Percentiles rank a stretch among this genome's conserved stretches.
These are phyloP conservation scores for Oryzias sinensis DNA, from an alignment of 2,797 vertebrate genomes.

Conservation along the genomic window DNA sequence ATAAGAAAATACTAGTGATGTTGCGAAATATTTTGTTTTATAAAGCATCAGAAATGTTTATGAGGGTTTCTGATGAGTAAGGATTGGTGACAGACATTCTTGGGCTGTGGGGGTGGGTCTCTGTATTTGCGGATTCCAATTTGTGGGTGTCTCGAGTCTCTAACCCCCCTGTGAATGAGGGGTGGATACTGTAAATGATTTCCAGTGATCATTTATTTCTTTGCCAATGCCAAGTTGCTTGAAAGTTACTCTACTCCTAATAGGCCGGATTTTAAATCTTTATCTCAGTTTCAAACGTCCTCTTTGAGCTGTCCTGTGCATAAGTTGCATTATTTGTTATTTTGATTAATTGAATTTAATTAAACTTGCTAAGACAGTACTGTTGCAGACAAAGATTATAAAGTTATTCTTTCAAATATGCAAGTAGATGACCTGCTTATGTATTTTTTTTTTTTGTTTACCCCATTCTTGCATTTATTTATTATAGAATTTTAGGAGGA, in stretches of 20 bases:
- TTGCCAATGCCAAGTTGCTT: background rate
- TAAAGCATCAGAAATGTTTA: too few relatives aligned
- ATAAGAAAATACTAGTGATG: too few relatives aligned
- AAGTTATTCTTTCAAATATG: background rate
- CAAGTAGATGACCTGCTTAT: constrained; percentile 3
- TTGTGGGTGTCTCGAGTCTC: too few relatives aligned
- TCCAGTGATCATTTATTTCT: background rate
- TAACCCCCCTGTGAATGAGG: too few relatives aligned
- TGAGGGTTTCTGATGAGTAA: too few relatives aligned
- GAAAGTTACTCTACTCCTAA: background rate
- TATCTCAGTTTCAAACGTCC: constrained; percentile 11
- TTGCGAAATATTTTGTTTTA: too few relatives aligned
- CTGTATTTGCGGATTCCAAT: too few relatives aligned
- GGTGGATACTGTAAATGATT: background rate
- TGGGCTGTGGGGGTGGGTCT: too few relatives aligned
- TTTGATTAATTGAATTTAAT: constrained; percentile 15
- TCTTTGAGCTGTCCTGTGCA: background rate
- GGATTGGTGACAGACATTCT: too few relatives aligned
- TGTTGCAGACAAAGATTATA: background rate
- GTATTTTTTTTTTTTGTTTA: constrained; percentile 1
- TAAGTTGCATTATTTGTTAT: constrained; percentile 10
- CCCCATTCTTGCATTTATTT: too few relatives aligned
- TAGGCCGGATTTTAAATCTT: background rate
- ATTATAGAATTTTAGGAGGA: too few relatives aligned
- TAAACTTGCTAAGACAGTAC: constrained; percentile 17